Evolutionary conservation across 2,888 invertebrate species (phyloP).

Genomic region (Zhuqinia jingwanae): DNA sequence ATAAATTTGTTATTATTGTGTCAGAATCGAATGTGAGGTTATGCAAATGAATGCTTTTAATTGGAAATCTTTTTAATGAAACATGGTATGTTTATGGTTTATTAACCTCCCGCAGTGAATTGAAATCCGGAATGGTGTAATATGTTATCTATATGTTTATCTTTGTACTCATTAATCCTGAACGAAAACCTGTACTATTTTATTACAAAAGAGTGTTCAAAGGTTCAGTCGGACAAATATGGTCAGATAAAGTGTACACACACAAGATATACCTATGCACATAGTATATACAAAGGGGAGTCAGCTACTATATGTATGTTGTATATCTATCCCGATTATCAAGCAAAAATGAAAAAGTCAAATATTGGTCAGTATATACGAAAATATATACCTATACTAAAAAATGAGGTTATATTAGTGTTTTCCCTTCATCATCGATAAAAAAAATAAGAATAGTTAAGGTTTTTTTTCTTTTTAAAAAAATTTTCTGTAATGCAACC

Average conservation of each 20-base stretch:
- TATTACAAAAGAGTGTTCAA: slow-evolving; percentile 45
- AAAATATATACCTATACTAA: not conserved
- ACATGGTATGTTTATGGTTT: slow-evolving; percentile 19
- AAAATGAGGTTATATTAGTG: not conserved
- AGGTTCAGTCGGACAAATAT: slow-evolving; percentile 70
- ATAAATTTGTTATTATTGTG: not conserved
- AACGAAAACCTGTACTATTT: not conserved
- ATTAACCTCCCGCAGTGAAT: slow-evolving; percentile 2
- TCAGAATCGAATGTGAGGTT: slow-evolving; percentile 26
- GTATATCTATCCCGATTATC: too few relatives aligned
- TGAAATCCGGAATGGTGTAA: slow-evolving; percentile 29
- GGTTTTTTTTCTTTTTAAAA: not conserved
- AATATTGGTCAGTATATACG: slow-evolving; percentile 7
- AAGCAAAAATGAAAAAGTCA: not conserved
- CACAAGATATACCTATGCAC: too few relatives aligned
- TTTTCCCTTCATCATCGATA: not conserved
- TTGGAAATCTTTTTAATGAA: not conserved
- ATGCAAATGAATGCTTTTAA: slow-evolving; percentile 38
- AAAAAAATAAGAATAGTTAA: not conserved
- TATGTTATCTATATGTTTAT: too few relatives aligned
- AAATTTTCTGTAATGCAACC: not conserved
- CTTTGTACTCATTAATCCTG: not conserved
- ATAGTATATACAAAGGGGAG: too few relatives aligned
- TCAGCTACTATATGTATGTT: too few relatives aligned
- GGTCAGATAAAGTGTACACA: slow-evolving; percentile 52